Evolutionary conservation across 1,140 invertebrate species (phyloP).

Genomic region (Drosophila erecta): DNA sequence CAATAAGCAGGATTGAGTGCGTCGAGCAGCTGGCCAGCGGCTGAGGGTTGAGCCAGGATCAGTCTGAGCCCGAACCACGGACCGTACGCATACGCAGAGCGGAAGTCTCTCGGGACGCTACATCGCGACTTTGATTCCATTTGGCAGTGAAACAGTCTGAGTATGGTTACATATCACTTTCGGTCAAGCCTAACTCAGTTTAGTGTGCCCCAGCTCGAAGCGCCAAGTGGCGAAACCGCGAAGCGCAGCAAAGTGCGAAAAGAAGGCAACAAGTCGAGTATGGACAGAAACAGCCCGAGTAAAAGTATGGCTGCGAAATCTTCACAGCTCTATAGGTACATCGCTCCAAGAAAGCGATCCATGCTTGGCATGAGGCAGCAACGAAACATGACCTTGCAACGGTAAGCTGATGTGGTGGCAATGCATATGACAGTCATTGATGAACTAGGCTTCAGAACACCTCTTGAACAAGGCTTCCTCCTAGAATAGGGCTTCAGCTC

Average conservation of each 20-base stretch:
- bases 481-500: constrained; percentile 4
- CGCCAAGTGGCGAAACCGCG: neutral
- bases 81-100: constrained; percentile 5
- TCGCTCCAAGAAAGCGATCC: too few relatives aligned
- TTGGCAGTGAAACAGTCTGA: constrained; percentile 10
- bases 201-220: constrained; percentile 16
- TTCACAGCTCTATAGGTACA: neutral
- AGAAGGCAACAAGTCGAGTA: constrained; percentile 3
- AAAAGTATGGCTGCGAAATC: constrained; percentile 21
- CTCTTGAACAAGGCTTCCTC: neutral
- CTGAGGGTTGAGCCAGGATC: constrained; percentile 27
- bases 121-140: neutral
- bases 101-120: neutral
- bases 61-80: constrained; percentile 43
- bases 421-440: too few relatives aligned
- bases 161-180: constrained; percentile 48
- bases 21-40: constrained; percentile 1
- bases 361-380: neutral
- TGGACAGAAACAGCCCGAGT: constrained; percentile 42
- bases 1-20: constrained; percentile 4
- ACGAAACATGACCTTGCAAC: constrained; percentile 30
- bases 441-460: neutral
- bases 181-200: constrained; percentile 34
- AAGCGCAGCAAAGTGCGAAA: constrained; percentile 7
- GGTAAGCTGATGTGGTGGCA: constrained; percentile 33